Percentiles rank a stretch among this genome's conserved stretches.
These are phyloP conservation scores for Bombylius major DNA, from an alignment of 2,888 invertebrate genomes.

Conservation along the genomic window DNA sequence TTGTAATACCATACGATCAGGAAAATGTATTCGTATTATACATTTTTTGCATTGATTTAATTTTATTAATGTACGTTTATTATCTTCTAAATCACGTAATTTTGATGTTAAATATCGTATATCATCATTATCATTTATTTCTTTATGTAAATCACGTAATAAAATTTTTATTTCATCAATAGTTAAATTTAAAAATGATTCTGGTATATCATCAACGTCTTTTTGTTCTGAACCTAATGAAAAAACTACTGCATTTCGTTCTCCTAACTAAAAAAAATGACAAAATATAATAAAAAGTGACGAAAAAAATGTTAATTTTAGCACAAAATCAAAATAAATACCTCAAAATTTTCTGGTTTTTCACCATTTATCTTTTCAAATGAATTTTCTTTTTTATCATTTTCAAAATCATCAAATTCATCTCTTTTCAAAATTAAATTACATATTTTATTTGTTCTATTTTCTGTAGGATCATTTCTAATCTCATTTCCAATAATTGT, in stretches of 20 bases:
- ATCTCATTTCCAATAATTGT: neutral
- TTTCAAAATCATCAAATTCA: conserved; percentile 9
- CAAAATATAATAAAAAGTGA: too few relatives aligned
- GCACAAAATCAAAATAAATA: conserved; percentile 6
- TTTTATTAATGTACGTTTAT: conserved; percentile 42
- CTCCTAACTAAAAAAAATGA: conserved; percentile 44
- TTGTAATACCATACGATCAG: conserved; percentile 73
- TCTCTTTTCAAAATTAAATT: neutral
- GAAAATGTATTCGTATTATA: conserved; percentile 76
- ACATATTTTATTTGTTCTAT: neutral
- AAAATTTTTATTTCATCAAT: conserved; percentile 67
- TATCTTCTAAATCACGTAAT: conserved; percentile 46
- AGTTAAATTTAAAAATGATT: conserved; percentile 80
- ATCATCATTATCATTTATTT: conserved; percentile 51
- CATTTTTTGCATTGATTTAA: conserved; percentile 59
- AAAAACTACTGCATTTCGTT: conserved; percentile 63
- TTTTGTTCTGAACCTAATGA: conserved; percentile 48
- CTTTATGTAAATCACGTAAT: conserved; percentile 57
- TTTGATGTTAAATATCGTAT: conserved; percentile 58
- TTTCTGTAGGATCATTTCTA: neutral
- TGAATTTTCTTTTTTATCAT: conserved; percentile 2
- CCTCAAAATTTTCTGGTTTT: conserved; percentile 26
- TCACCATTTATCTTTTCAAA: conserved; percentile 4
- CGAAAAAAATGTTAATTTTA: too few relatives aligned
- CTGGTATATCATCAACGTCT: conserved; percentile 57